These are phyloP conservation scores for Dryocosmus kuriphilus DNA, from an alignment of 2,888 invertebrate species.

Conservation along the genomic window DNA sequence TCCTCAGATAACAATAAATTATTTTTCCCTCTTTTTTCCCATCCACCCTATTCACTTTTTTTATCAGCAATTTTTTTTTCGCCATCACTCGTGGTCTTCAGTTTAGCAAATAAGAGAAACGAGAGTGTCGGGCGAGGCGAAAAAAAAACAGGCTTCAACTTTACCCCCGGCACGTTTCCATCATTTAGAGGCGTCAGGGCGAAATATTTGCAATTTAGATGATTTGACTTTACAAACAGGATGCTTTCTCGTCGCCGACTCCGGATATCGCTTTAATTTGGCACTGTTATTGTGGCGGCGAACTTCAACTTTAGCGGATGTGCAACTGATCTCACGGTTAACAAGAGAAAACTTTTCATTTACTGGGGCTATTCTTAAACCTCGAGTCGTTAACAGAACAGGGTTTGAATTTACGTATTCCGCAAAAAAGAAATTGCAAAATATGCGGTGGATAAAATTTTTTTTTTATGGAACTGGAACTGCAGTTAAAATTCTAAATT, in stretches of 20 bases:
- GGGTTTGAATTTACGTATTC: conserved; percentile 2
- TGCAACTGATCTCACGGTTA: conserved; percentile 21
- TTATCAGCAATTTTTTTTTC: neutral
- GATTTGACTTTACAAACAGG: conserved; percentile 37
- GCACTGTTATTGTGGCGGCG: conserved; percentile 11
- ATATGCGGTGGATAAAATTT: conserved; percentile 13
- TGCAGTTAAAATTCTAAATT: conserved; percentile 33
- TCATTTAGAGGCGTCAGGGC: conserved; percentile 32
- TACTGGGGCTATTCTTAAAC: neutral
- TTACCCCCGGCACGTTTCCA: conserved; percentile 29
- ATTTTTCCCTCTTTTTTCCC: neutral
- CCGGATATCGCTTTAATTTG: conserved; percentile 35
- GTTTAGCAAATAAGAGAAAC: conserved; percentile 17
- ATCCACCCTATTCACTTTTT: neutral
- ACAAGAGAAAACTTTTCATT: conserved; percentile 16
- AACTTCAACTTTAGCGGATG: conserved; percentile 34
- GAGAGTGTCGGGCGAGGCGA: conserved; percentile 12
- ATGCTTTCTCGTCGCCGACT: conserved; percentile 21
- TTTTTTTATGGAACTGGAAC: conserved; percentile 22
- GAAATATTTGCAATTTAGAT: conserved; percentile 41
- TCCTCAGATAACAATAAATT: neutral
- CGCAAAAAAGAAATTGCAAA: neutral
- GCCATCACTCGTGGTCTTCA: neutral
- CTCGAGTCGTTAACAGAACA: neutral
- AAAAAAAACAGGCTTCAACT: conserved; percentile 26